Base-by-base conservation (phyloP, 1,140 invertebrate genomes). In the Bombus pascuorum region DNA sequence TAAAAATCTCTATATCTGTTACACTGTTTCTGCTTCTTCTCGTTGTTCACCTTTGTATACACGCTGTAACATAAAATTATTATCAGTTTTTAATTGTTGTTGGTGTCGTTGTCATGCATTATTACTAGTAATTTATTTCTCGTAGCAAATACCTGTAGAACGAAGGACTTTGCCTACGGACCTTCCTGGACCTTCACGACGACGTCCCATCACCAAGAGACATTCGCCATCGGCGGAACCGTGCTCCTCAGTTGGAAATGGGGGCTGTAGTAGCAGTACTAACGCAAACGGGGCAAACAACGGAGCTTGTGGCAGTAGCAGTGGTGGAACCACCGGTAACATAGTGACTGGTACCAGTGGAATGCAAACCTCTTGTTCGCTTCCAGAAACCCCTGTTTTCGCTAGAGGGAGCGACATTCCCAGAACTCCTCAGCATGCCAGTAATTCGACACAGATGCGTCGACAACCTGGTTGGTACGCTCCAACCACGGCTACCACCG, bases 361-460 rank as follows among this genome's bases (percentile, higher is more conserved):
- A 47, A 96, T 98, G 93, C 97, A 98, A 93, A 98, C 97, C 2
- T 98, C 97, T 6, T 97, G 97, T 89, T 98, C 97, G 89, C 95
- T 98, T 70, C 97, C 97, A 12, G 97, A 98, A 95, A 98, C 97
- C 18, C 97, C 97, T 9, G 97, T 98, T 53, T 98, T 98, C 93
- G 97, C 97, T 22, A 95, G 97, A 87, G 97, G 97, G 85, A 97
- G 97, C 94, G 97, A 97, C 93, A 97, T 97, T 79, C 97, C 97
- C 2, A 95, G 97, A 83, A 97, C 97, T 18, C 97, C 97, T 12
- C 97, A 97, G 47, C 94, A 95, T 73, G 93, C 93, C 13, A 92
- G 92, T 59, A 93, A 93, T 71, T 92, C 93, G 2, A 94, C 94
- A 25, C 94, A 95, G 71, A 92, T 93, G 28, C 93, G 94, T 47